Evolutionary conservation across 2,797 vertebrate genomes (phyloP).

Genomic region (Tachyglossus aculeatus): DNA sequence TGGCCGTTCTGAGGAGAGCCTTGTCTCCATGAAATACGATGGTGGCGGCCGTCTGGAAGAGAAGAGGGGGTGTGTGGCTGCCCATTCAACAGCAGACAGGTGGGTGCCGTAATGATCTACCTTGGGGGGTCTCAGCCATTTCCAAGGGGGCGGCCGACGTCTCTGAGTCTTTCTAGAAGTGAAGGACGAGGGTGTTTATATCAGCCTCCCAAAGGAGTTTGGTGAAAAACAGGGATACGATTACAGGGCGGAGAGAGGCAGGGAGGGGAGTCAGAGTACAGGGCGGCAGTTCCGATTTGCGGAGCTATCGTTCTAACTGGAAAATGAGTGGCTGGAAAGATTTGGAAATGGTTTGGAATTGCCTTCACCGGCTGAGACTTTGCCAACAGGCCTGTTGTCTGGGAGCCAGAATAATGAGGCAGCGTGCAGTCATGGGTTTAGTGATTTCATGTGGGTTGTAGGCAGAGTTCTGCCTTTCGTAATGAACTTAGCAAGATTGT

Average conservation of each 20-base stretch:
- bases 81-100: background rate
- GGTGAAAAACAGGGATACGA: background rate
- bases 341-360: background rate
- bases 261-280: background rate
- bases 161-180: too few species aligned
- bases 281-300: too few species aligned
- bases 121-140: background rate
- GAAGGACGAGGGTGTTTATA: background rate
- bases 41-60: constrained; percentile 1
- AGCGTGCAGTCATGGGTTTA: background rate
- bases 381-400: background rate
- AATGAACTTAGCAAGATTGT: background rate
- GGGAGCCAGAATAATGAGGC: background rate
- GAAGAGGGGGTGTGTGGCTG: background rate
- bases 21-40: background rate
- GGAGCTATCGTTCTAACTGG: too few species aligned
- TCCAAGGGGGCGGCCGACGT: too few species aligned
- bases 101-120: fast-evolving
- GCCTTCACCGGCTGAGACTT: background rate
- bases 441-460: background rate
- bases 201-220: background rate
- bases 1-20: background rate
- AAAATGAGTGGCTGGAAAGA: background rate
- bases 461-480: background rate
- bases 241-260: background rate